Evolutionary conservation across 2,113 vertebrate species (phyloP), one percentile per base, ranked within the genome.

Genomic region (Danionella cerebrum): DNA sequence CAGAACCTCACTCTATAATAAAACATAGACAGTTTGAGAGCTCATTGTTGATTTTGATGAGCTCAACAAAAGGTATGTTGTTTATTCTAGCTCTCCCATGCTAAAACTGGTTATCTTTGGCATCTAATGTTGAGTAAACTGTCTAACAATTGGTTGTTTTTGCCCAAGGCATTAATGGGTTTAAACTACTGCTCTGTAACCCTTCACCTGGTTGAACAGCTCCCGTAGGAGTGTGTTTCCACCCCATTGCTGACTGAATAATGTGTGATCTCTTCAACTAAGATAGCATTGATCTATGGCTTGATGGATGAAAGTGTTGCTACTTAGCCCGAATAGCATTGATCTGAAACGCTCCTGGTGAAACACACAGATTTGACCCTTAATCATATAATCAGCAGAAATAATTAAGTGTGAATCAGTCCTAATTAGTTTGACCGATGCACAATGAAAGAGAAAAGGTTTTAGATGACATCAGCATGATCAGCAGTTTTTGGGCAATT

Each of bases 71-170:
- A 12, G 19, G 13, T n/a, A n/a, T n/a, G 53, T 25, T 51, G 22
- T 8, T 39, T 12, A 36, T 7, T 11, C 21, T 38, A 1, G 5
- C 38, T 59, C 36, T 48, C 55, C 45, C 41, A 58, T 29, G 13
- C 29, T 68, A 47, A 63, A 64, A 47, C 44, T 24, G 29, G 44
- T 64, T 62, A 18, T 62, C 13, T 10, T 48, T 64, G 60, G 60
- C 60, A 64, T 25, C 42, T 22, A 18, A 13, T n/a, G 11, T 21
- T 11, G 35, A n/a, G 12, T 29, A 13, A 45, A 31, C 24, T 29
- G 24, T 6, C 57, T 29, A 39, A 36, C 44, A 63, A 63, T 47
- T 48, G 27, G 12, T 9, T 64, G 59, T 16, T 48, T 64, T 48
- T 22, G 41, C 44, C 13, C 1, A 3, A 24, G 42, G 44, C 39